These are phyloP conservation scores for Synchiropus splendidus DNA, from an alignment of 2,113 vertebrate species.

Conservation along the genomic window DNA sequence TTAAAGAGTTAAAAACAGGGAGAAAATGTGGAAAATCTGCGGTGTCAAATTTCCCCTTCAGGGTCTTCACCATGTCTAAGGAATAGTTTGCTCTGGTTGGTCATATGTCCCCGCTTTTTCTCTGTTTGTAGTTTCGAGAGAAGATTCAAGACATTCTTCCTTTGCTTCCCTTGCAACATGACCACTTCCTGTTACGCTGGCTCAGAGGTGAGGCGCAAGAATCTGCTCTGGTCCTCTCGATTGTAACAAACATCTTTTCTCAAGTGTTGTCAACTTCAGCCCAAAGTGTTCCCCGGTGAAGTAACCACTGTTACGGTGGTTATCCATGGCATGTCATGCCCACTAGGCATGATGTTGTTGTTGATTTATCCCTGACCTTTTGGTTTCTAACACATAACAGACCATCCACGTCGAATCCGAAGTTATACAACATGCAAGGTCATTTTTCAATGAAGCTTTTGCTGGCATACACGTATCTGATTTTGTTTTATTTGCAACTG, in stretches of 20 bases:
- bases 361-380: not conserved
- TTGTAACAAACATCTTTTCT: not conserved
- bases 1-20: too few species aligned
- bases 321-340: not conserved
- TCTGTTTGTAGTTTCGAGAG: conserved; percentile 72
- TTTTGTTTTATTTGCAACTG: too few species aligned
- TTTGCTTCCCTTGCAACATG: conserved; percentile 74
- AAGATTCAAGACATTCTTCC: conserved; percentile 80
- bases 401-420: too few species aligned
- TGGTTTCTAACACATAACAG: not conserved
- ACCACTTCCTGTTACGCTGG: conserved; percentile 89
- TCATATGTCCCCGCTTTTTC: too few species aligned
- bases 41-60: too few species aligned
- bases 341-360: not conserved
- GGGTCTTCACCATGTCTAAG: too few species aligned
- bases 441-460: not conserved
- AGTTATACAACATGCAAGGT: not conserved
- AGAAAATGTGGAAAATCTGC: too few species aligned
- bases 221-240: not conserved
- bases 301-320: too few species aligned
- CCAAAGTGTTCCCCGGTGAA: too few species aligned
- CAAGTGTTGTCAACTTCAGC: too few species aligned
- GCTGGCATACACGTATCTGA: too few species aligned
- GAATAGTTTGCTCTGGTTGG: too few species aligned
- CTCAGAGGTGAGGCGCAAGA: conserved; percentile 78